These are phyloP conservation scores for Anguilla obscura DNA, from an alignment of 2,797 vertebrate species.

Conservation along the genomic window DNA sequence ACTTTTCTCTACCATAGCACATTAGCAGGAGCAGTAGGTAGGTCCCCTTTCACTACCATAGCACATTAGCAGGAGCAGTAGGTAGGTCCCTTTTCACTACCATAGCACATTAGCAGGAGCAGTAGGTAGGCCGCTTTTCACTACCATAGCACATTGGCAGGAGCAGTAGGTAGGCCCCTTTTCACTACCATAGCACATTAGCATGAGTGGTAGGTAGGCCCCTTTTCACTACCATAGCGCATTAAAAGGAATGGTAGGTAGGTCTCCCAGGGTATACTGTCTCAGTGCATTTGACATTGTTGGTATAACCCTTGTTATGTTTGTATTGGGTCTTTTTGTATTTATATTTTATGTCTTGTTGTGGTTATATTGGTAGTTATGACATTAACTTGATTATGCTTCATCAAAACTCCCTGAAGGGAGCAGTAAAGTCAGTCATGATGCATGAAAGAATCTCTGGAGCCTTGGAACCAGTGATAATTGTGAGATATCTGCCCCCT, in stretches of 20 bases:
- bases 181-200: not conserved
- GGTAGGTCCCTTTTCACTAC: not conserved
- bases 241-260: not conserved
- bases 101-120: not conserved
- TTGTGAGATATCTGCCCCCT: not conserved
- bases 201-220: not conserved
- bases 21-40: not conserved
- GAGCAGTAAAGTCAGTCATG: not conserved
- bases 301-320: not conserved
- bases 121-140: not conserved
- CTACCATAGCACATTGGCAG: not conserved
- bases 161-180: not conserved
- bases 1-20: not conserved
- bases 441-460: not conserved
- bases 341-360: not conserved
- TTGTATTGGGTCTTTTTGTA: not conserved
- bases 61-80: not conserved
- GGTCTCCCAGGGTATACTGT: not conserved
- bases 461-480: not conserved
- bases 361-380: not conserved
- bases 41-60: not conserved
- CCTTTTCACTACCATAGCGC: not conserved
- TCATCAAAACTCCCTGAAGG: not conserved
- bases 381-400: not conserved
- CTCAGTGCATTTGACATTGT: not conserved